Evolutionary conservation across 2,888 invertebrate species (phyloP).

Genomic region (Keiferia lycopersicella): DNA sequence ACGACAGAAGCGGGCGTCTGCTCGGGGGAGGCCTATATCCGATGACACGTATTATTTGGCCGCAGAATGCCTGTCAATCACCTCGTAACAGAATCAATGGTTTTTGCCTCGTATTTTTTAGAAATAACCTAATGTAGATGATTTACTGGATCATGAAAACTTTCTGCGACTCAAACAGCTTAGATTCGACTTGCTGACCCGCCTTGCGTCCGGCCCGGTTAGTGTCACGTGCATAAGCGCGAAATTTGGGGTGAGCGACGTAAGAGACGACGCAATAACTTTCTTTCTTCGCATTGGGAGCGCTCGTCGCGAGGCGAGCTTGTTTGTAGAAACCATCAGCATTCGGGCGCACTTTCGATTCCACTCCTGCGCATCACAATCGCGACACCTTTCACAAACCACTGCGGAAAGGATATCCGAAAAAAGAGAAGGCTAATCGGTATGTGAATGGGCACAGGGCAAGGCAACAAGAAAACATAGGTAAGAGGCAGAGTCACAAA

Average conservation of each 20-base stretch:
- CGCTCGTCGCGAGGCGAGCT: constrained; percentile 24
- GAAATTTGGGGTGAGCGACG: background rate
- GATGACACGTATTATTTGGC: too few species aligned
- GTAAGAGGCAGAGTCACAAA: background rate
- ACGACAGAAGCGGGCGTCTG: too few species aligned
- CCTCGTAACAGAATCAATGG: too few species aligned
- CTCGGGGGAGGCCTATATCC: too few species aligned
- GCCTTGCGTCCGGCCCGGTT: background rate
- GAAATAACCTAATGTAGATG: too few species aligned
- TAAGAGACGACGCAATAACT: constrained; percentile 39
- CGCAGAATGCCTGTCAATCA: too few species aligned
- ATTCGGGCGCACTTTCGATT: constrained; percentile 61
- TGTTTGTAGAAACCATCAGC: constrained; percentile 48
- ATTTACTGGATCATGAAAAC: background rate
- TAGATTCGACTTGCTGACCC: background rate
- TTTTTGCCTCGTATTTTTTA: too few species aligned
- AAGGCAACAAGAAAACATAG: background rate
- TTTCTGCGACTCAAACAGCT: background rate
- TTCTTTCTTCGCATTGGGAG: constrained; percentile 45
- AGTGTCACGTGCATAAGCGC: background rate
- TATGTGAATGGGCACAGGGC: background rate
- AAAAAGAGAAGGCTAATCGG: background rate
- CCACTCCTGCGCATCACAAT: constrained; percentile 40
- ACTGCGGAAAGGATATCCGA: background rate
- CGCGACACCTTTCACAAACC: constrained; percentile 25